These are phyloP conservation scores for Thysanoteuthis rhombus DNA, from an alignment of 2,888 invertebrate genomes.

Conservation along the genomic window DNA sequence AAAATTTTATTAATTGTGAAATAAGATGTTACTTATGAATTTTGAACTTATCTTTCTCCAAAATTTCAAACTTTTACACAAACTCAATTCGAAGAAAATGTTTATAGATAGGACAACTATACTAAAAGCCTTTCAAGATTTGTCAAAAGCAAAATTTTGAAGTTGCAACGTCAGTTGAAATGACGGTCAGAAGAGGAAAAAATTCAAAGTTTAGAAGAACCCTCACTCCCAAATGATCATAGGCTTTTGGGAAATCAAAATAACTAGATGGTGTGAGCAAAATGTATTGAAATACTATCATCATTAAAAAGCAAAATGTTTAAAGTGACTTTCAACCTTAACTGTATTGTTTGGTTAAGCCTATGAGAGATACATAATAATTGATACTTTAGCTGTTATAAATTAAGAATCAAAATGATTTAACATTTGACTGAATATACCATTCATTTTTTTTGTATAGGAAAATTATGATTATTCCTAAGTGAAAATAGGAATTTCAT, in stretches of 20 bases:
- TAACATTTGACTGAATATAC: background rate
- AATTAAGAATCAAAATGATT: background rate
- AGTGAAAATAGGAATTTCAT: background rate
- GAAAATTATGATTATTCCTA: background rate
- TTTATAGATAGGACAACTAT: background rate
- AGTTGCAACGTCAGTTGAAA: background rate
- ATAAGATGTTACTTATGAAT: background rate
- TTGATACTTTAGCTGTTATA: background rate
- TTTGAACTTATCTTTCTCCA: background rate
- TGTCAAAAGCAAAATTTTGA: background rate
- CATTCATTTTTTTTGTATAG: background rate
- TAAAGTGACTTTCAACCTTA: background rate
- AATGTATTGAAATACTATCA: background rate
- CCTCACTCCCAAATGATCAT: background rate
- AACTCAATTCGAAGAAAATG: background rate
- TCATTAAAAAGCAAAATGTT: background rate
- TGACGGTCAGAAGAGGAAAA: background rate
- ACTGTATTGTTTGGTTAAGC: background rate
- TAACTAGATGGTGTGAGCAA: background rate
- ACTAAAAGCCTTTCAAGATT: background rate
- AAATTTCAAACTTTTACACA: background rate
- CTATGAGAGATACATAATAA: background rate
- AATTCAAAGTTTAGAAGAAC: background rate
- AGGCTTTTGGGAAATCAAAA: background rate
- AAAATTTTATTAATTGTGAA: no score